phyloP scores from a whole-genome alignment of 2,888 invertebrate species.

The Zhuqinia jingwanae region DNA sequence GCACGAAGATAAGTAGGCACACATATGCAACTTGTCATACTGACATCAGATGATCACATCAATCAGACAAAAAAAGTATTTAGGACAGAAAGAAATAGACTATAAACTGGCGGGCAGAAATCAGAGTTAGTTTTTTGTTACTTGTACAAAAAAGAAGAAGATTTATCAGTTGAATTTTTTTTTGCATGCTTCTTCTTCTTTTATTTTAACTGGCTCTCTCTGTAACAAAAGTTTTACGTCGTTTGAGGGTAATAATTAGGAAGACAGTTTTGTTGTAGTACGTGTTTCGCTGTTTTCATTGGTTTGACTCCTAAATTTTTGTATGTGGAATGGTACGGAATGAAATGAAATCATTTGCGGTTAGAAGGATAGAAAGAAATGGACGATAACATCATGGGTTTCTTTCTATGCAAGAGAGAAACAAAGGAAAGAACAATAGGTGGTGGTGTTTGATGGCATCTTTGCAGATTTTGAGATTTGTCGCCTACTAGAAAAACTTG shows the following conservation, averaged over 20 bases:
- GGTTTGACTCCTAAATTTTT: not conserved
- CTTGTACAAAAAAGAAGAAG: not conserved
- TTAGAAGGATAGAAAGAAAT: too few species aligned
- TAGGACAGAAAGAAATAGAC: conserved; percentile 6
- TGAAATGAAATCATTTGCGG: too few species aligned
- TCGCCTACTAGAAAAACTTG: too few species aligned
- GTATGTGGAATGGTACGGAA: too few species aligned
- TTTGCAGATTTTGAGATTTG: too few species aligned
- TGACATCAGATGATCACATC: not conserved
- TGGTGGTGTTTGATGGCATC: too few species aligned
- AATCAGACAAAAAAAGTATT: conserved; percentile 25
- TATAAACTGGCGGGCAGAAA: not conserved
- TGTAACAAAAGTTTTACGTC: not conserved
- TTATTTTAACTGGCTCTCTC: too few species aligned
- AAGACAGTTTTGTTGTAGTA: not conserved
- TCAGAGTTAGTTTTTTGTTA: not conserved
- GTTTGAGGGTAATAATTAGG: not conserved
- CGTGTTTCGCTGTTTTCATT: not conserved
- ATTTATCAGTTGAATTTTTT: conserved; percentile 1
- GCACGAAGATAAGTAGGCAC: too few species aligned
- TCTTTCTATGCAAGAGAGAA: too few species aligned
- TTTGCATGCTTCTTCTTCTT: not conserved
- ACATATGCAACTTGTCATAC: not conserved
- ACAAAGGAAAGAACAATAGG: too few species aligned
- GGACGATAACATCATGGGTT: too few species aligned